Evolutionary conservation across 2,888 invertebrate species (phyloP).

Genomic region (Osmoderma eremita): DNA sequence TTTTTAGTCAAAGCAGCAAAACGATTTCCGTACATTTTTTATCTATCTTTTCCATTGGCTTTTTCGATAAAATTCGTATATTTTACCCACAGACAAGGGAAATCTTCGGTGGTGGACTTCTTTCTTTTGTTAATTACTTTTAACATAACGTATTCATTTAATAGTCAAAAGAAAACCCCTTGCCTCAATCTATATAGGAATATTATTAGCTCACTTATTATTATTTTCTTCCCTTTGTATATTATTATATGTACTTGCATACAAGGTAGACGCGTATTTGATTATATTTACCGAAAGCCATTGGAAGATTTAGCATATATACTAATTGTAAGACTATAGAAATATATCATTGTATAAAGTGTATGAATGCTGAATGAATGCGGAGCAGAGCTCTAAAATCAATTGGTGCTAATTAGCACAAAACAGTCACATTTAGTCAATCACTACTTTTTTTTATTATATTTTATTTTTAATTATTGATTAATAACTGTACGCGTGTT

Average conservation of each 20-base stretch:
- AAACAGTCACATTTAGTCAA: constrained; percentile 63
- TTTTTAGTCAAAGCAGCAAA: constrained; percentile 29
- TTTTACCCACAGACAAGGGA: constrained; percentile 57
- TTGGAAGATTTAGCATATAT: constrained; percentile 61
- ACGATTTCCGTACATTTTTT: constrained; percentile 49
- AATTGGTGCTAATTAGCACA: constrained; percentile 63
- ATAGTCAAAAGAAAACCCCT: constrained; percentile 45
- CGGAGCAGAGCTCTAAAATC: constrained; percentile 45
- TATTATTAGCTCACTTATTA: constrained; percentile 20
- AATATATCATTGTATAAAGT: constrained; percentile 63
- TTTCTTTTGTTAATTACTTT: constrained; percentile 43
- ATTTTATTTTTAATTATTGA: constrained; percentile 42
- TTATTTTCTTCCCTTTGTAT: constrained; percentile 35
- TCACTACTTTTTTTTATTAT: constrained; percentile 53
- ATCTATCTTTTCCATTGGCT: constrained; percentile 63
- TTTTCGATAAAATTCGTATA: constrained; percentile 47
- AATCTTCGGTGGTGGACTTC: constrained; percentile 59
- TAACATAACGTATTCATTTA: constrained; percentile 42
- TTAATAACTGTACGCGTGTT: constrained; percentile 36
- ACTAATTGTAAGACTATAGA: constrained; percentile 59
- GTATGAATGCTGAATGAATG: constrained; percentile 58
- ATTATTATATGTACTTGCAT: constrained; percentile 24
- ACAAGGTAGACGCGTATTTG: not conserved
- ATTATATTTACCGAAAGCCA: constrained; percentile 54
- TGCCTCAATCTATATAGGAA: constrained; percentile 47